Conservation (phyloP, 2,797 vertebrate species). For the Eulemur mongoz region DNA sequence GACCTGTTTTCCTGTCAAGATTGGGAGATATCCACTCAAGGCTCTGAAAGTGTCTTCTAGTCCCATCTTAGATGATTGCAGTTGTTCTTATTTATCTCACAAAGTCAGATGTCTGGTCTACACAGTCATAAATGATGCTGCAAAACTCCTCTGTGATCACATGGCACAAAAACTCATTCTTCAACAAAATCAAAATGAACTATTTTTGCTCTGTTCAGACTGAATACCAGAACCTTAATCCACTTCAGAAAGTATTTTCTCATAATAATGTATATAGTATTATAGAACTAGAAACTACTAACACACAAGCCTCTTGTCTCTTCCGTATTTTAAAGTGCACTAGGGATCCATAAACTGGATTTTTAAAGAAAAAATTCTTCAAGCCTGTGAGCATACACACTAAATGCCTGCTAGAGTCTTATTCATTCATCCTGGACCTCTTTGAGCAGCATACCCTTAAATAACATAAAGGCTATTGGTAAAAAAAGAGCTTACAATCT, state of each 20-base stretch:
- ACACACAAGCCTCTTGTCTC: background rate
- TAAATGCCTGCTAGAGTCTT: background rate
- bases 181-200: slow-evolving; percentile 36
- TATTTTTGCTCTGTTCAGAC: background rate
- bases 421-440: background rate
- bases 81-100: background rate
- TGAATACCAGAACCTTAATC: background rate
- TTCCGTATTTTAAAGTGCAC: background rate
- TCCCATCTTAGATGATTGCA: background rate
- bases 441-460: background rate
- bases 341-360: background rate
- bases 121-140: slow-evolving; percentile 28
- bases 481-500: background rate
- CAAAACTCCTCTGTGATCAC: slow-evolving; percentile 33
- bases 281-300: background rate
- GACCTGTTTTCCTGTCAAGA: background rate
- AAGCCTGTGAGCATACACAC: background rate
- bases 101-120: background rate
- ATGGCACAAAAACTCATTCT: slow-evolving; percentile 20
- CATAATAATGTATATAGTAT: background rate
- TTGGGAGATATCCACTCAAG: background rate
- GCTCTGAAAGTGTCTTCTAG: background rate
- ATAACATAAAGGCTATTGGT: background rate
- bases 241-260: background rate
- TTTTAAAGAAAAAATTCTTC: background rate